These are phyloP conservation scores for Drosophila teissieri DNA, from an alignment of 1,140 invertebrate genomes.

Conservation along the genomic window DNA sequence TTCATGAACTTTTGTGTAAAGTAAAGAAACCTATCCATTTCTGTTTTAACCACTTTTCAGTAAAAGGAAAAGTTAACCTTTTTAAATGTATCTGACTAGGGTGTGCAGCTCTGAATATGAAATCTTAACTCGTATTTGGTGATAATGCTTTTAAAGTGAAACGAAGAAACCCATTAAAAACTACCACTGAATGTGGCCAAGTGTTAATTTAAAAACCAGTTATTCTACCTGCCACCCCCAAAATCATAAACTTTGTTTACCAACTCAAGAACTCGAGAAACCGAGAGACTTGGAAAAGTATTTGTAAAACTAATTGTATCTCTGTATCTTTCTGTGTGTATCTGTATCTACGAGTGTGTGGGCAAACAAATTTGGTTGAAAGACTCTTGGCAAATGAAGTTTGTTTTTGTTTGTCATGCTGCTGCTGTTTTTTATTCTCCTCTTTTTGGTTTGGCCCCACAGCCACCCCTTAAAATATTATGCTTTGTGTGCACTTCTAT, in stretches of 20 bases:
- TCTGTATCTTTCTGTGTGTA: slow-evolving; percentile 10
- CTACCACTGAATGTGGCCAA: slow-evolving; percentile 19
- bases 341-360: slow-evolving; percentile 29
- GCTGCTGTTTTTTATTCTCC: slow-evolving; percentile 14
- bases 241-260: slow-evolving; percentile 24
- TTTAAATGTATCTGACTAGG: neutral
- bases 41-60: neutral
- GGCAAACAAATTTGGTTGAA: slow-evolving; percentile 60
- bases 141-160: slow-evolving; percentile 17
- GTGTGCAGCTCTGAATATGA: neutral
- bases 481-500: slow-evolving; percentile 55
- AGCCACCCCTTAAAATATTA: neutral
- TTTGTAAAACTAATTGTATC: slow-evolving; percentile 17
- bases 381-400: slow-evolving; percentile 62
- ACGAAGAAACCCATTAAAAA: slow-evolving; percentile 8
- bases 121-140: neutral
- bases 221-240: slow-evolving; percentile 32
- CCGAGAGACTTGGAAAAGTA: neutral
- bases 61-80: no score
- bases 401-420: slow-evolving; percentile 52
- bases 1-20: no score
- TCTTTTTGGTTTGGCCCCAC: neutral
- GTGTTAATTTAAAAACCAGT: slow-evolving; percentile 37
- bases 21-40: no score
- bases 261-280: neutral